phyloP scores from a whole-genome alignment of 1,140 invertebrate species.

The Lethocerus indicus region DNA sequence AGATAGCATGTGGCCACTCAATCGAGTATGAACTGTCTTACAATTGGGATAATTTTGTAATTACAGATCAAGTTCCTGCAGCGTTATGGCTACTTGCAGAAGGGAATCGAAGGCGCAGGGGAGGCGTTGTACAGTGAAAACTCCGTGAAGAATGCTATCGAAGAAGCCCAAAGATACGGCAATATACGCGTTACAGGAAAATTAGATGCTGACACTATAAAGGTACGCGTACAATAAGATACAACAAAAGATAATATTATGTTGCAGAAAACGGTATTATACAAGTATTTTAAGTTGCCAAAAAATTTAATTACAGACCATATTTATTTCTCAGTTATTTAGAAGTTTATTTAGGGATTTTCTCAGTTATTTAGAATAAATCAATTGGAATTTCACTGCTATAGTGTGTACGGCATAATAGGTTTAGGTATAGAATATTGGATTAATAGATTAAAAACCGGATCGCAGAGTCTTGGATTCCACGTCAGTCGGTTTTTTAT shows the following conservation, averaged over 20 bases:
- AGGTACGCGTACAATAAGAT: conserved; percentile 24
- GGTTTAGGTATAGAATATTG: too few species aligned
- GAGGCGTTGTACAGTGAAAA: conserved; percentile 37
- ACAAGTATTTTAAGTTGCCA: neutral
- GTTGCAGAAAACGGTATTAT: neutral
- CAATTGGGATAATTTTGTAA: too few species aligned
- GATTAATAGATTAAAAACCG: too few species aligned
- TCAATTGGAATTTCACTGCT: neutral
- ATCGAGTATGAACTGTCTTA: too few species aligned
- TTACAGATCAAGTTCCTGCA: too few species aligned
- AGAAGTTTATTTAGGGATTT: neutral
- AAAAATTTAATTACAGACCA: neutral
- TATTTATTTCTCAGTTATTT: neutral
- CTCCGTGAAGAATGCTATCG: conserved; percentile 37
- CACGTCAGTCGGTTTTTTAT: too few species aligned
- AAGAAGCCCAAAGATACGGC: conserved; percentile 44
- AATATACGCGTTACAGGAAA: conserved; percentile 41
- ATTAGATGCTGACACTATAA: conserved; percentile 37
- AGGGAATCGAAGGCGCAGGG: conserved; percentile 22
- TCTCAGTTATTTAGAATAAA: neutral
- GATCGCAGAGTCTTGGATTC: too few species aligned
- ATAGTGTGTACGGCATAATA: neutral
- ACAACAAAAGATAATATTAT: neutral
- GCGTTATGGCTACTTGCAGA: too few species aligned
- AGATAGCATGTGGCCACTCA: too few species aligned